Evolutionary conservation across 1,140 invertebrate species (phyloP), one percentile per base, ranked within the genome.

Genomic region (Zaprionus nigranus): DNA sequence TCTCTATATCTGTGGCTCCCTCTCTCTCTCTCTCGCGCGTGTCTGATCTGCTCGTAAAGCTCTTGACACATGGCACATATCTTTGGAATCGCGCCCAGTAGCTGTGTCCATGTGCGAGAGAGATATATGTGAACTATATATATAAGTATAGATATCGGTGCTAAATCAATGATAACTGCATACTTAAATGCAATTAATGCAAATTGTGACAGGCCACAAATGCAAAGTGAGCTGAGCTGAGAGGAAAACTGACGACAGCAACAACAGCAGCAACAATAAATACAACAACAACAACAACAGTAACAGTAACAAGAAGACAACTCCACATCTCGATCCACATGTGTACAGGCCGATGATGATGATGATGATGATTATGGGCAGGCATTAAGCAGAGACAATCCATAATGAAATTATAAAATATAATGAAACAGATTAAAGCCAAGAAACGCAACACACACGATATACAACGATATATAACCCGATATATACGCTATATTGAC

Each of bases 101-200:
- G 66, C 77, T 26, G 30, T 54, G 38, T 36, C 5, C 17, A 54
- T 6, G 12, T 17, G 15, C 38, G 43, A 76, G 58, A 76, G 58
- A 66, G 63, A 81, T 46, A 81, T 80, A 75, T 75, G 60, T 76
- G 82, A 77, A 82, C 84, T 78, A 87, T 82, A 90, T 88, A 87
- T 22, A 43, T 40, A 56, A 51, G 46, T 62, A 62, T 38, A 64
- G 20, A 88, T 73, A 88, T 90, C 79, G 86, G 86, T 90, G 85
- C 86, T 90, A 90, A 90, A 90, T 90, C 85, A 90, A 90, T 90
- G 82, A 88, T 90, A 90, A 90, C 84, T 90, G 83, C 85, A 81
- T 90, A 71, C 85, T 90, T 90, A 90, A 81, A 60, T 69, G 73
- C 81, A 90, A 90, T 90, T 90, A 90, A 90, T 90, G 85, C 85